These are phyloP conservation scores for Pipistrellus pygmaeus DNA, from an alignment of 2,797 vertebrate genomes.

Conservation along the genomic window DNA sequence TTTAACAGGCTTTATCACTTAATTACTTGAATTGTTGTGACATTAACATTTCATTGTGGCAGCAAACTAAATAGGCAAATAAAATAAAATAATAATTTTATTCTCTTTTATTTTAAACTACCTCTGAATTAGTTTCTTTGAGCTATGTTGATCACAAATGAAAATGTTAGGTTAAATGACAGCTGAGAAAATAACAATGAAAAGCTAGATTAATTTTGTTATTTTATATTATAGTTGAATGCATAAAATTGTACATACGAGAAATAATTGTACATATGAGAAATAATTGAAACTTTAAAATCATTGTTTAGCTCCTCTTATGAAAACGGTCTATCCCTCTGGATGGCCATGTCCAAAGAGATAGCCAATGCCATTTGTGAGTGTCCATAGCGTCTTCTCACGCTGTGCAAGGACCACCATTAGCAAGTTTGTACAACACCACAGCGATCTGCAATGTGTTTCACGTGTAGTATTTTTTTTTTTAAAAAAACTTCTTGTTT, in stretches of 20 bases:
- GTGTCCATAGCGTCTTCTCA: not conserved
- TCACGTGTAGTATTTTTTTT: not conserved
- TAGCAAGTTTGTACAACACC: not conserved
- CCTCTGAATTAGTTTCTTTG: not conserved
- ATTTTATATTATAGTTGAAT: not conserved
- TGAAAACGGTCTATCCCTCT: not conserved
- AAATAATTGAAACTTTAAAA: constrained; percentile 13
- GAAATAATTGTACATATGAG: not conserved
- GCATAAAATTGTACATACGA: not conserved
- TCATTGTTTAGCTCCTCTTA: constrained; percentile 9
- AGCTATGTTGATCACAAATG: not conserved
- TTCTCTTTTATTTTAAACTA: constrained; percentile 22
- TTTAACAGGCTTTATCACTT: not conserved
- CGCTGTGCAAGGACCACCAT: constrained; percentile 18
- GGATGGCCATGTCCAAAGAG: not conserved
- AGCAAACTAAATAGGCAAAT: constrained; percentile 17
- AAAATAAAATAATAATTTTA: constrained; percentile 10
- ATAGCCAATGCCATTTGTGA: not conserved
- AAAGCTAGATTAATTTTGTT: constrained; percentile 23
- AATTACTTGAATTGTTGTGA: not conserved
- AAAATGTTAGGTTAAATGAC: constrained; percentile 39
- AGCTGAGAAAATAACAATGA: not conserved
- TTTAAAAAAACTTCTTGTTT: constrained; percentile 57
- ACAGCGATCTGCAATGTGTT: not conserved
- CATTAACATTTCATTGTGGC: not conserved